Evolutionary conservation across 1,140 invertebrate genomes (phyloP).

Genomic region (Drusus annulatus): DNA sequence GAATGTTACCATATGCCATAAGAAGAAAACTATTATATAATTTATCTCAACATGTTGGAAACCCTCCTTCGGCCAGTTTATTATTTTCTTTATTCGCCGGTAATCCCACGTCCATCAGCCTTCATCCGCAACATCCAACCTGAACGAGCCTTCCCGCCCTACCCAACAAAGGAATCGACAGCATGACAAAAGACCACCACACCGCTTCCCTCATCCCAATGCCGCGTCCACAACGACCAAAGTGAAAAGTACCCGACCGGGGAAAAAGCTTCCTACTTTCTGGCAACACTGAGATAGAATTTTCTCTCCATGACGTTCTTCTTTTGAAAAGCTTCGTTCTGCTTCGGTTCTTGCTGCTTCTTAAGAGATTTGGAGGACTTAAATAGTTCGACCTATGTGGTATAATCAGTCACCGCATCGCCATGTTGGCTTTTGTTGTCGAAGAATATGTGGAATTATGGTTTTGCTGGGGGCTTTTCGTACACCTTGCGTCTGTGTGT

Average conservation of each 20-base stretch:
- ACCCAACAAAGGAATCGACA: conserved; percentile 54
- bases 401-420: conserved; percentile 31
- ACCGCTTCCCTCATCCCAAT: conserved; percentile 41
- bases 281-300: conserved; percentile 1
- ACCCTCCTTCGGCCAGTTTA: conserved; percentile 7
- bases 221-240: conserved; percentile 15
- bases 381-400: conserved; percentile 41
- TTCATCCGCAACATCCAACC: conserved; percentile 7
- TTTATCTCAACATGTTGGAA: background rate
- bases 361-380: conserved; percentile 43
- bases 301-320: background rate
- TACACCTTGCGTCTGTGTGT: background rate
- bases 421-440: conserved; percentile 41
- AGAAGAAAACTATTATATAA: no score
- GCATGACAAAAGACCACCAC: conserved; percentile 51
- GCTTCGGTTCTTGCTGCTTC: conserved; percentile 29
- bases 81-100: conserved; percentile 10
- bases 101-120: conserved; percentile 21
- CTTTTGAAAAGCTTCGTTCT: conserved; percentile 22
- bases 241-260: background rate
- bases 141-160: background rate
- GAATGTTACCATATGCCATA: no score
- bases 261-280: background rate
- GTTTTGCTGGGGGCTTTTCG: background rate
- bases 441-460: conserved; percentile 42